Conservation (phyloP, 2,113 vertebrate species). For the Amphilophus citrinellus region DNA sequence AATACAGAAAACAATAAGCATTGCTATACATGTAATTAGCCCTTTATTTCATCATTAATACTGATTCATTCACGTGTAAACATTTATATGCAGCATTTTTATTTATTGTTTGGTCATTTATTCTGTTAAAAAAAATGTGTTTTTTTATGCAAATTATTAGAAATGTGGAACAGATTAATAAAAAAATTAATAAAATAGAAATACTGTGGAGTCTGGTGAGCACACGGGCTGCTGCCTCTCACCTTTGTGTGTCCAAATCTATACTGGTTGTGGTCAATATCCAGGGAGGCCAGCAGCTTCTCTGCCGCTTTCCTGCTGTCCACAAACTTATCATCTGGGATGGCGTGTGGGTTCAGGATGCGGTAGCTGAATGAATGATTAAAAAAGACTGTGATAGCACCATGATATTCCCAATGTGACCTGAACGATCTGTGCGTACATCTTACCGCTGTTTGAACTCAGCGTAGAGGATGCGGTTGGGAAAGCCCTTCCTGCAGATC, state of each 20-base stretch:
- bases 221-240: neutral
- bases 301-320: slow-evolving; percentile 92
- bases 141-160: neutral
- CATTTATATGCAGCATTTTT: neutral
- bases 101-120: neutral
- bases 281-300: slow-evolving; percentile 84
- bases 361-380: slow-evolving; percentile 84
- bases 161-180: neutral
- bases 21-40: neutral
- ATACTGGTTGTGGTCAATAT: slow-evolving; percentile 86
- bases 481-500: slow-evolving; percentile 90
- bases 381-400: neutral
- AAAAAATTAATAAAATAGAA: neutral
- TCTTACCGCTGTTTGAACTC: slow-evolving; percentile 88
- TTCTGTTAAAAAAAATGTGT: neutral
- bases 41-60: neutral
- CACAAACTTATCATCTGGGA: slow-evolving; percentile 93
- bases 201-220: neutral
- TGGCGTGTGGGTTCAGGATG: slow-evolving; percentile 91
- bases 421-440: neutral
- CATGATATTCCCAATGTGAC: neutral
- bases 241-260: slow-evolving; percentile 90
- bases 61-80: neutral
- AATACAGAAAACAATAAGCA: neutral
- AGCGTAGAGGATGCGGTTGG: slow-evolving; percentile 84